Evolutionary conservation across 2,888 invertebrate species (phyloP), one percentile per base, ranked within the genome.

Genomic region (Mythimna lalbum): DNA sequence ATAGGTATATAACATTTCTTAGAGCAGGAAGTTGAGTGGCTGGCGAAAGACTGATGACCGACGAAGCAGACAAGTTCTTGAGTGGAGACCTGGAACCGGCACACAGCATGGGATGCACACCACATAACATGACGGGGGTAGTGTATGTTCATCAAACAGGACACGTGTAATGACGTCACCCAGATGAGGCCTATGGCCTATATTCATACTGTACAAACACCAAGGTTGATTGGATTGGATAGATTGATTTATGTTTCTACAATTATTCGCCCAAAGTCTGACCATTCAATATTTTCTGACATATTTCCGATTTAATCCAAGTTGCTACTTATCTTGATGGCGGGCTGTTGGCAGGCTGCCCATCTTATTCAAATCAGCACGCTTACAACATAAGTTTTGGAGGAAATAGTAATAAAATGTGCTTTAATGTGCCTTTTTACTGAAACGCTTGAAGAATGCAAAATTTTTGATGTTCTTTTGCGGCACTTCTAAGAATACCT

Each of bases 331-430:
- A 78, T 69, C 80, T 77, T 80, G 74, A 85, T 87, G 78, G 74
- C 70, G 76, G 55, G 71, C 68, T 69, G 67, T 81, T 88, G 88
- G 88, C 88, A 76, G 69, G 36, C 50, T 78, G 88, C 87, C 88
- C 78, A 74, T 71, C 63, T 76, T 82, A 80, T 85, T 81, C 79
- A 77, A 85, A 87, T 84, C 73, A 77, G 67, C 76, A 74, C 78
- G 67, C 70, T 74, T 78, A 64, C 62, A 73, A 78, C 82, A 83
- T 86, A 85, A 84, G 75, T 83, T 85, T 76, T 62, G 65, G 69
- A 67, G 82, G 73, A 86, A 81, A 83, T 70, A 78, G 62, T 77
- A 75, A 82, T 80, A 82, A 82, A 79, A 83, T 76, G 59, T 62
- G 59, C 72, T 69, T 77, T 52, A 74, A 76, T 70, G 69, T 56